Conservation (phyloP, 1,140 invertebrate species). For the Pogonomyrmex barbatus region DNA sequence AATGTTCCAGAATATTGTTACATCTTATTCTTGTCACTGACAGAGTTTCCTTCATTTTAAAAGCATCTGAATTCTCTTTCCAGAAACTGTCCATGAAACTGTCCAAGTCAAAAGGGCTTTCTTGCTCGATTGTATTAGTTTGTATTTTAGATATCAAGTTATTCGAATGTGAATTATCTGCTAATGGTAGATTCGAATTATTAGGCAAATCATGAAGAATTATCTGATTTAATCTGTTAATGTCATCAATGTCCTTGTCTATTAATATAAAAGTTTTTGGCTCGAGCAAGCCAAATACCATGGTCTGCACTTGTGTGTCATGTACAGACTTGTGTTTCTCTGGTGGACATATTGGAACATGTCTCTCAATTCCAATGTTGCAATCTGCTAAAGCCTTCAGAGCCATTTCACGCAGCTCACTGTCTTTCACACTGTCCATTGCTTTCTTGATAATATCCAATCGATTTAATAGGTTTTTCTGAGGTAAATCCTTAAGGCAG, state of each 20-base stretch:
- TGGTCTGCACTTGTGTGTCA: constrained; percentile 72
- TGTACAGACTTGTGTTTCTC: constrained; percentile 53
- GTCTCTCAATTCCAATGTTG: constrained; percentile 67
- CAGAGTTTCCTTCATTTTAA: constrained; percentile 54
- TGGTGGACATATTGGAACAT: constrained; percentile 58
- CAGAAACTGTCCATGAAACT: constrained; percentile 43
- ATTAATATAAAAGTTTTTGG: constrained; percentile 64
- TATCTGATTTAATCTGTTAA: constrained; percentile 65
- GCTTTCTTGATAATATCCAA: constrained; percentile 73
- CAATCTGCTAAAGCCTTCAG: constrained; percentile 71
- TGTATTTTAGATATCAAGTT: neutral
- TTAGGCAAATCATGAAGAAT: neutral
- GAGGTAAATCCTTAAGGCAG: neutral
- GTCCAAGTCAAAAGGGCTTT: constrained; percentile 62
- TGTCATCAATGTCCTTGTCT: constrained; percentile 26
- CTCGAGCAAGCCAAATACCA: constrained; percentile 73
- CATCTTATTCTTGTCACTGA: constrained; percentile 25
- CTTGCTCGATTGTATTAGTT: neutral
- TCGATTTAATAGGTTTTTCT: constrained; percentile 25
- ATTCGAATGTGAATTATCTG: neutral
- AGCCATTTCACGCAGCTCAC: constrained; percentile 68
- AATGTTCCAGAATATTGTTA: constrained; percentile 57
- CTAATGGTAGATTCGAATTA: neutral
- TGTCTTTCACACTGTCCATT: constrained; percentile 69
- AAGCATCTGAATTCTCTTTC: neutral